Evolutionary conservation across 1,140 invertebrate species (phyloP).

Genomic region (Eueides isabella): DNA sequence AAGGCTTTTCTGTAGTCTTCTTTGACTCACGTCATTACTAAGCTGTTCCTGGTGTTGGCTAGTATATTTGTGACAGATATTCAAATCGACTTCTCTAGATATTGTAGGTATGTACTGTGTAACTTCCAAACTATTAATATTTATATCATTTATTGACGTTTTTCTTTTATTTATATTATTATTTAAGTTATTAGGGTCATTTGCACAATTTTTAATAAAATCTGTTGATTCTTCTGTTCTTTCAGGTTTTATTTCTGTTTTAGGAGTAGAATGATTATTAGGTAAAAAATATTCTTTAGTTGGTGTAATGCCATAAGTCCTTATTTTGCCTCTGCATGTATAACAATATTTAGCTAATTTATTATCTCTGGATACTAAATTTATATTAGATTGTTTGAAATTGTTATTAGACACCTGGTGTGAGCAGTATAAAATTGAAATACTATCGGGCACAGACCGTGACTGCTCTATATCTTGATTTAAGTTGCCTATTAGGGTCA

Average conservation of each 20-base stretch:
- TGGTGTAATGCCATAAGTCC: conserved; percentile 71
- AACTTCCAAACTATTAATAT: conserved; percentile 37
- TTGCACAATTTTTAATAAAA: conserved; percentile 11
- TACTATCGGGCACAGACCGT: conserved; percentile 27
- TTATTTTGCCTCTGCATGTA: conserved; percentile 72
- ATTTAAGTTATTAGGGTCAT: conserved; percentile 25
- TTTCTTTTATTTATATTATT: conserved; percentile 22
- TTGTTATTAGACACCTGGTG: conserved; percentile 68
- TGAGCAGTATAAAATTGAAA: conserved; percentile 45
- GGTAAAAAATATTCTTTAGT: conserved; percentile 58
- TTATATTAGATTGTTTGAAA: conserved; percentile 59
- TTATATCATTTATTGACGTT: conserved; percentile 30
- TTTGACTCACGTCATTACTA: conserved; percentile 46
- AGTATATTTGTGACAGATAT: conserved; percentile 65
- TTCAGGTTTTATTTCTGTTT: conserved; percentile 31
- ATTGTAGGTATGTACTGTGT: conserved; percentile 69
- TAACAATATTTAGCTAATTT: conserved; percentile 65
- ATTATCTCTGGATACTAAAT: conserved; percentile 50
- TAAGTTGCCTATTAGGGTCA: conserved; percentile 33
- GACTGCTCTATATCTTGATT: conserved; percentile 17
- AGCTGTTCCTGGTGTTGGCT: conserved; percentile 61
- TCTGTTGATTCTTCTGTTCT: background rate
- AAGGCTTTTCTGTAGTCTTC: conserved; percentile 74
- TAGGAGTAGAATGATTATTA: conserved; percentile 75
- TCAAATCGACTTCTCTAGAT: conserved; percentile 73